Evolutionary conservation across 2,113 vertebrate genomes (phyloP).

Genomic region (Aviceda subcristata): DNA sequence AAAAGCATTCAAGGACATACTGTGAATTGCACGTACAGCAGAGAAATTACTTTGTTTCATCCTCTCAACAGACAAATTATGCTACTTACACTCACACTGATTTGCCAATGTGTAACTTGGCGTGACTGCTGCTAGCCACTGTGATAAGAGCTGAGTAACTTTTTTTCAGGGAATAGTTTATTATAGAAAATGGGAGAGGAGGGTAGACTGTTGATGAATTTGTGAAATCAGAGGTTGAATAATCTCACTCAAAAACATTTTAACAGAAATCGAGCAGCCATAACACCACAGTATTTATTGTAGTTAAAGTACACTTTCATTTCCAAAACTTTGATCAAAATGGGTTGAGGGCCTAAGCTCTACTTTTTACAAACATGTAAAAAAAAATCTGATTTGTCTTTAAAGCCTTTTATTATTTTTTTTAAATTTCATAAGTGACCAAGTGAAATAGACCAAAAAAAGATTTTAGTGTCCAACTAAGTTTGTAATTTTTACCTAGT

Average conservation of each 20-base stretch:
- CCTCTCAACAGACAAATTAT: background rate
- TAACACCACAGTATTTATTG: background rate
- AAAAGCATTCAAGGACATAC: background rate
- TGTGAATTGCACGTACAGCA: background rate
- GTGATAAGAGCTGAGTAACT: background rate
- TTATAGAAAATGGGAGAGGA: background rate
- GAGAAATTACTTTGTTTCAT: background rate
- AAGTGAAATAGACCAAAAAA: background rate
- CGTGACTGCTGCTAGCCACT: background rate
- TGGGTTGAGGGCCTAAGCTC: background rate
- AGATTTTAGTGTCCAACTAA: background rate
- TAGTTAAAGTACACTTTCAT: background rate
- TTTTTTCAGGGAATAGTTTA: background rate
- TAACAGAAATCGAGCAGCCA: background rate
- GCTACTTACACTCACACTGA: background rate
- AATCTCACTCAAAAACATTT: background rate
- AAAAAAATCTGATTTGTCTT: background rate
- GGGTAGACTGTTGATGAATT: background rate
- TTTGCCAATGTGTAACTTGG: background rate
- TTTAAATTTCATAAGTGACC: background rate
- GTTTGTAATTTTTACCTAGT: background rate
- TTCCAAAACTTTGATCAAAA: background rate
- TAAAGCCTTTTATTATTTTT: background rate
- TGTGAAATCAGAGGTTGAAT: background rate
- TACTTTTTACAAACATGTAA: background rate